Evolutionary conservation across 2,113 vertebrate species (phyloP), one percentile per base, ranked within the genome.

Genomic region (Tretioscincus oriximinensis): DNA sequence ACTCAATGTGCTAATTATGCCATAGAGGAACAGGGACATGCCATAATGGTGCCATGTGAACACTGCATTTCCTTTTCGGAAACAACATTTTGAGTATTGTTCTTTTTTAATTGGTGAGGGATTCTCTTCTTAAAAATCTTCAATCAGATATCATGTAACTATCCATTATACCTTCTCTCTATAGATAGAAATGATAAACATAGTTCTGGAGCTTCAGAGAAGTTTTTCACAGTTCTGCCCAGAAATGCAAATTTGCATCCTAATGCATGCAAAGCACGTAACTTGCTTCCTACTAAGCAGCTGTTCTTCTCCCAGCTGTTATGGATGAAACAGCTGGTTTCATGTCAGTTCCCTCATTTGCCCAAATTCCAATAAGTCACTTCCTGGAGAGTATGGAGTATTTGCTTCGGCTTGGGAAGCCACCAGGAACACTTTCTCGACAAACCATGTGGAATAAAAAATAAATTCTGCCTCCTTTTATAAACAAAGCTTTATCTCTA

Each of bases 351-450:
- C 7, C 45, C 69, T 84, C 76, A 45, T 84, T 73, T 76, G 83
- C 86, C 65, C 78, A 85, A 41, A 61, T 87, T 73, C 80, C 72
- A 71, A 82, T 6, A 1, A 78, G 71, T 2, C 41, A 61, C 71
- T 29, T 35, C 69, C 60, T 18, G 45, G 54, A 21, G 65, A 11
- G 14, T 0, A 31, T 41, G 54, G 73, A 75, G 29, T 67, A 31
- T 31, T 41, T 68, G 4, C 14, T 68, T 20, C 29, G 5, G 28
- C 28, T 61, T 75, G 29, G 21, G 58, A 63, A 5, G 72, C 60
- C 26, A 35, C 18, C 72, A 73, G 29, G 26, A 74, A 18, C 2
- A 12, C 31, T 7, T 20, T 28, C 9, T 11, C 66, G 29, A 68
- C 29, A 68, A 8, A 20, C 66, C 31, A 12, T 35, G 7, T 7